Evolutionary conservation across 2,888 invertebrate species (phyloP), one percentile per base, ranked within the genome.

Genomic region (Lasioglossum leucozonium): DNA sequence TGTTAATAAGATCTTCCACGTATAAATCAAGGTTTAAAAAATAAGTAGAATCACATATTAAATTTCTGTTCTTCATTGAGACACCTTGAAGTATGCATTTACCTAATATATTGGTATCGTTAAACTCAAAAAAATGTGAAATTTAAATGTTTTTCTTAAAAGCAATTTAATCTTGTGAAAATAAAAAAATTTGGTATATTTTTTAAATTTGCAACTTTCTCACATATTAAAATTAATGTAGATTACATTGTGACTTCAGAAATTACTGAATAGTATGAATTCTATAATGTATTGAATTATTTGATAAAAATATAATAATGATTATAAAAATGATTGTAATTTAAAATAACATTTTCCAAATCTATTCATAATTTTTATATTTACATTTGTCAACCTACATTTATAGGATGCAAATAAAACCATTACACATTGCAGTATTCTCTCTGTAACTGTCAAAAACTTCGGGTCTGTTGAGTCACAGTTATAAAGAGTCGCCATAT

Each of bases 111-210:
- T 58, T 26, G 22, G 22, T n/a, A 58, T 58, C 58, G 4, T 55
- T 55, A 3, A 55, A 58, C 13, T 58, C 11, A 58, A n/a, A 11
- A 51, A n/a, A 58, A 73, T 26, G 44, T 47, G 47, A 34, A 51
- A 37, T 77, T 72, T 71, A 62, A 72, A 71, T 72, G 75, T 55
- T 18, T 47, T n/a, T n/a, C 18, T 71, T 42, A 47, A 47, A 44
- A 40, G n/a, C 78, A 72, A 22, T 42, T 34, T 76, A 10, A 10
- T 55, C 13, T 26, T n/a, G 58, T 22, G 1, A 30, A 3, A 55
- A 55, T 55, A n/a, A 55, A 55, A n/a, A n/a, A n/a, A 10, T 6
- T n/a, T 22, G 8, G 10, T n/a, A 55, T 30, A 30, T 30, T 30
- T 16, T 13, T 30, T 30, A 5, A 62, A 26, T 62, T 62, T 30